phyloP scores from a whole-genome alignment of 2,888 invertebrate species.

The Conchocele bisecta region DNA sequence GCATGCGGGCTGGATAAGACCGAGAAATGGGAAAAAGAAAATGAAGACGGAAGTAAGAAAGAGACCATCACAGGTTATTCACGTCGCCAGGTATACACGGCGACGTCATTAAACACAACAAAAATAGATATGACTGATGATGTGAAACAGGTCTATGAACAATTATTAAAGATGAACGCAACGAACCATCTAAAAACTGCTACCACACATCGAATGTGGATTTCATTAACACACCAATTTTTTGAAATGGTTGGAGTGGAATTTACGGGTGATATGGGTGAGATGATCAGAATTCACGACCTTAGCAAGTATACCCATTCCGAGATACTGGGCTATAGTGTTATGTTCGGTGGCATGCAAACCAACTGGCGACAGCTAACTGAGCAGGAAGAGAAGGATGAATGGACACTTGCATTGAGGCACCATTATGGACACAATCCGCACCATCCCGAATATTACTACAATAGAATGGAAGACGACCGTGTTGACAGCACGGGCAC shows the following conservation, averaged over 20 bases:
- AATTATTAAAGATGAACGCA: slow-evolving; percentile 32
- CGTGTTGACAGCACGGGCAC: slow-evolving; percentile 13
- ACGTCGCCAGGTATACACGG: no score
- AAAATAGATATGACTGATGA: not conserved
- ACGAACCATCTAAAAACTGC: slow-evolving; percentile 34
- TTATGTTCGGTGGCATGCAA: slow-evolving; percentile 51
- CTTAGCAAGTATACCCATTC: slow-evolving; percentile 48
- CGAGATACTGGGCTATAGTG: slow-evolving; percentile 50
- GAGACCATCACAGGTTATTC: not conserved
- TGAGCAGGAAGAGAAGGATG: slow-evolving; percentile 31
- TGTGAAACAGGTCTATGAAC: slow-evolving; percentile 18
- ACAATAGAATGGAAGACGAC: slow-evolving; percentile 16
- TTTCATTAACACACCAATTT: slow-evolving; percentile 28
- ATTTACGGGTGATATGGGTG: slow-evolving; percentile 38
- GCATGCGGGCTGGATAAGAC: no score
- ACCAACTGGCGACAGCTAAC: slow-evolving; percentile 25
- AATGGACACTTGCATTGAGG: slow-evolving; percentile 37
- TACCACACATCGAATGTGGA: slow-evolving; percentile 46
- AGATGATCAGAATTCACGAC: slow-evolving; percentile 38
- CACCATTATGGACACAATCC: slow-evolving; percentile 49
- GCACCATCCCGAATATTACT: slow-evolving; percentile 58
- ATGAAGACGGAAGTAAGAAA: slow-evolving; percentile 23
- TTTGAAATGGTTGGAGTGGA: slow-evolving; percentile 22
- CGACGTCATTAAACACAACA: no score
- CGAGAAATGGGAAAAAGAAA: slow-evolving; percentile 26